These are phyloP conservation scores for Phortica magna DNA, from an alignment of 2,888 invertebrate species.

Conservation along the genomic window DNA sequence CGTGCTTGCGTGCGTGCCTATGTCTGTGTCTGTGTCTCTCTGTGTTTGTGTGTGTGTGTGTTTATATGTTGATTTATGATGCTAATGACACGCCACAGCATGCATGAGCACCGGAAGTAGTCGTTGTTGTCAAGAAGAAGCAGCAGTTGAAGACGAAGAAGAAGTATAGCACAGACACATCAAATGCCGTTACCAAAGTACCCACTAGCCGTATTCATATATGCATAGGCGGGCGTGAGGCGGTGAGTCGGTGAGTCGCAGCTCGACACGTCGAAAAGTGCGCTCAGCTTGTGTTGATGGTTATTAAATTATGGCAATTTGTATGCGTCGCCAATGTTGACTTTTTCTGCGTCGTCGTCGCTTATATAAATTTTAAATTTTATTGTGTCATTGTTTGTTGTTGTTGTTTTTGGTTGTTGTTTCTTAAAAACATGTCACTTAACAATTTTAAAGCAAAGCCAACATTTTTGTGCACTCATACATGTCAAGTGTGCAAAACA, in stretches of 20 bases:
- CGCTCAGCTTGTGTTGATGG: slow-evolving; percentile 61
- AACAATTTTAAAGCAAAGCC: neutral
- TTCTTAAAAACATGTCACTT: neutral
- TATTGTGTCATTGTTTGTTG: neutral
- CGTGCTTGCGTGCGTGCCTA: neutral
- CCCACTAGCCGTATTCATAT: too few relatives aligned
- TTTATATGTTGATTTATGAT: slow-evolving; percentile 73
- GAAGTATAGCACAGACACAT: neutral
- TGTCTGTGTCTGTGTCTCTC: neutral
- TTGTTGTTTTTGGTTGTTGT: neutral
- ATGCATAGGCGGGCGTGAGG: neutral
- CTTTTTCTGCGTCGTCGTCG: neutral
- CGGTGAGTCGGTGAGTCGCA: neutral
- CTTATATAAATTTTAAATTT: slow-evolving; percentile 7
- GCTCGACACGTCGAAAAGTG: slow-evolving; percentile 34
- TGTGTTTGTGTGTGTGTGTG: slow-evolving; percentile 33
- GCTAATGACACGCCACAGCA: slow-evolving; percentile 72
- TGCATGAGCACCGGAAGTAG: slow-evolving; percentile 20
- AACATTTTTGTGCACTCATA: neutral
- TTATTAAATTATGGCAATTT: slow-evolving; percentile 74
- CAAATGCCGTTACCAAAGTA: neutral
- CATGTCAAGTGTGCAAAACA: slow-evolving; percentile 10
- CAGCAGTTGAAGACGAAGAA: neutral
- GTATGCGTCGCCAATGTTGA: slow-evolving; percentile 53
- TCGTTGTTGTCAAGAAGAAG: neutral